Percentiles rank a stretch among this genome's conserved stretches.
Evolutionary conservation across 2,113 vertebrate genomes (phyloP).

Genomic region (Rhipidura dahli): DNA sequence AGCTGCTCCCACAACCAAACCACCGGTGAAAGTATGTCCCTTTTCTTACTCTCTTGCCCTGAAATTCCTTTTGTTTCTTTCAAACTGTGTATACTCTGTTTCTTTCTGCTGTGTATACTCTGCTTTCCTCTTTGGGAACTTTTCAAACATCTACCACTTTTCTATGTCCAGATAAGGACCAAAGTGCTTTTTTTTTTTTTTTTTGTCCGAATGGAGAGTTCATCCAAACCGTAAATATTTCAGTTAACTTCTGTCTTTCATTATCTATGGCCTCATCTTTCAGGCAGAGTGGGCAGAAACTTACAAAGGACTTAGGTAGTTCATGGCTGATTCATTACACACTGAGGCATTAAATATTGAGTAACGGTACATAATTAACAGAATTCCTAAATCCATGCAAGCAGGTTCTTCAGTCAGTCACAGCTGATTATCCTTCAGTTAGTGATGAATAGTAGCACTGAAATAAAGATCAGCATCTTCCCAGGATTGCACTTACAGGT

Average conservation of each 20-base stretch:
- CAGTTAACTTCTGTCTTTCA: background rate
- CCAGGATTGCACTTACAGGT: background rate
- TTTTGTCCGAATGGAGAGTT: background rate
- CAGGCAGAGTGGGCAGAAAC: slow-evolving; percentile 9
- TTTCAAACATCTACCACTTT: background rate
- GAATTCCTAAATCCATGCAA: slow-evolving; percentile 8
- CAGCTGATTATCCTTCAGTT: background rate
- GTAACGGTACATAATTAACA: slow-evolving; percentile 38
- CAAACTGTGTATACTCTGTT: background rate
- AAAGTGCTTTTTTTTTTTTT: background rate
- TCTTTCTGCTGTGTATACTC: background rate
- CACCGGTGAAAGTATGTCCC: background rate
- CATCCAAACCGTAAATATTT: slow-evolving; percentile 4
- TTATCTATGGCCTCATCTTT: background rate
- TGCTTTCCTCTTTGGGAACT: background rate
- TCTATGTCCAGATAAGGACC: background rate
- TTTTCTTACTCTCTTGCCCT: background rate
- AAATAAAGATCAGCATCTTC: background rate
- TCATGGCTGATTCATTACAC: slow-evolving; percentile 11
- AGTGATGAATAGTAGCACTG: background rate
- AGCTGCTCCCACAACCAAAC: background rate
- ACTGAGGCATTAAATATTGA: slow-evolving; percentile 29
- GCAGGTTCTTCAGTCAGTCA: background rate
- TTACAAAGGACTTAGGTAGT: background rate
- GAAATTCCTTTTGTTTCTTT: background rate